Evolutionary conservation across 2,797 vertebrate species (phyloP), one percentile per base, ranked within the genome.

Genomic region (Podarcis siculus): DNA sequence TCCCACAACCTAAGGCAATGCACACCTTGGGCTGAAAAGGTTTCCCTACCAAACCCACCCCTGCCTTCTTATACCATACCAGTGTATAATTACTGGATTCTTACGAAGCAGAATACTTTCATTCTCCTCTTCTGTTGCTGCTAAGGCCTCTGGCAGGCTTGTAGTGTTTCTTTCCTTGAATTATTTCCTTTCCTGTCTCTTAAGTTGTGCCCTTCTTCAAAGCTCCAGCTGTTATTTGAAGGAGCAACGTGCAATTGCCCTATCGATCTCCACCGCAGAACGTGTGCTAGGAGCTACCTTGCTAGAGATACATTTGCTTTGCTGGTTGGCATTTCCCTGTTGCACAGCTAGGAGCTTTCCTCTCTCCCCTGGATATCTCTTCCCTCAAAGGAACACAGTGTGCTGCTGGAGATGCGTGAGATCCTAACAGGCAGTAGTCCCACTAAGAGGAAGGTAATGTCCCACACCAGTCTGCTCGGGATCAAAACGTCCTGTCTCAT

Each of bases 221-320:
- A 30, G 84, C 72, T 85, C 85, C 66, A 35, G 64, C 39, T 86
- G 86, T 85, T 39, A 10, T 27, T 45, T 89, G 76, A 82, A 77
- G 69, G 0, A 5, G 42, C n/a, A 87, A 84, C 42, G 42, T 86
- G 85, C 25, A 92, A 66, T 35, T 80, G 75, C 71, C 80, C 76
- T 80, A 69, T 17, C 0, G 0, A 84, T 79, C 71, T 80, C 80
- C 83, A 39, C 3, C 2, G 49, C 5, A 84, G n/a, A 77, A 45
- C 66, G 83, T n/a, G 30, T 61, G 45, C 88, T 82, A 83, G 76
- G 89, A 72, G 67, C 61, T 89, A 64, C 79, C 66, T 58, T 25
- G 19, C 1, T 0, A 61, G 64, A 49, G 39, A 87, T 49, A 25
- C 23, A 84, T 86, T 32, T n/a, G 8, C 37, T 61, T 61, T 71